Conservation (phyloP, 53 echinoderm and acorn worm species). For the Echinometra lucunter region DNA sequence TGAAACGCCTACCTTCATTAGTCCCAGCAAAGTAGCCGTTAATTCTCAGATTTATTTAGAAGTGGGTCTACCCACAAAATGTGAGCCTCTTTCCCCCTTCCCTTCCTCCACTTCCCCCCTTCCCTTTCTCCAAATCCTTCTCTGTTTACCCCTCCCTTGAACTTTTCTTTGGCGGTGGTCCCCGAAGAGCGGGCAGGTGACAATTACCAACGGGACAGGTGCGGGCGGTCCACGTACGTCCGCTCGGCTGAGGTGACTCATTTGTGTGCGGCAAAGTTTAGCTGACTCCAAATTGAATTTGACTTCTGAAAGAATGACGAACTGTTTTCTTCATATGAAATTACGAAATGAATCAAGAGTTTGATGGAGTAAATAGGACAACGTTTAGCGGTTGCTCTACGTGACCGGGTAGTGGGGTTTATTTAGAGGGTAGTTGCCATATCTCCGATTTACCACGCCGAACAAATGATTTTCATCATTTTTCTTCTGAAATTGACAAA, state of each 20-base stretch:
- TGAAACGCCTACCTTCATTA: too few species aligned
- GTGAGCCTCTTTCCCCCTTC: background rate
- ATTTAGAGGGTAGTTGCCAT: too few species aligned
- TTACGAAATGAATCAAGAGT: background rate
- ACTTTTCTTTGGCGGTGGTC: constrained; percentile 24
- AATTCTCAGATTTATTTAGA: background rate
- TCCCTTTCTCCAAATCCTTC: background rate
- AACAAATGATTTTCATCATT: too few species aligned
- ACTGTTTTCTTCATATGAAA: background rate
- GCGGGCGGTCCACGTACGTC: constrained; percentile 60
- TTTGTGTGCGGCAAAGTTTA: background rate
- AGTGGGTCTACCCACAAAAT: background rate
- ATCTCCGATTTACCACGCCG: too few species aligned
- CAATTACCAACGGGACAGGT: constrained; percentile 60
- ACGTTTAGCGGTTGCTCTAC: background rate
- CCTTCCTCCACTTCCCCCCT: background rate
- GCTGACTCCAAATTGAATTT: background rate
- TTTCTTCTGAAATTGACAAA: too few species aligned
- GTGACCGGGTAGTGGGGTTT: background rate
- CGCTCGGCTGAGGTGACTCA: constrained; percentile 52
- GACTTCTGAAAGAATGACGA: background rate
- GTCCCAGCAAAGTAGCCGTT: too few species aligned
- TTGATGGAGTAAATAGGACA: background rate
- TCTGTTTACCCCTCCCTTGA: background rate
- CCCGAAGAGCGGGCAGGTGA: constrained; percentile 58